Evolutionary conservation across 2,888 invertebrate species (phyloP), one percentile per base, ranked within the genome.

Genomic region (Chloromyia formosa): DNA sequence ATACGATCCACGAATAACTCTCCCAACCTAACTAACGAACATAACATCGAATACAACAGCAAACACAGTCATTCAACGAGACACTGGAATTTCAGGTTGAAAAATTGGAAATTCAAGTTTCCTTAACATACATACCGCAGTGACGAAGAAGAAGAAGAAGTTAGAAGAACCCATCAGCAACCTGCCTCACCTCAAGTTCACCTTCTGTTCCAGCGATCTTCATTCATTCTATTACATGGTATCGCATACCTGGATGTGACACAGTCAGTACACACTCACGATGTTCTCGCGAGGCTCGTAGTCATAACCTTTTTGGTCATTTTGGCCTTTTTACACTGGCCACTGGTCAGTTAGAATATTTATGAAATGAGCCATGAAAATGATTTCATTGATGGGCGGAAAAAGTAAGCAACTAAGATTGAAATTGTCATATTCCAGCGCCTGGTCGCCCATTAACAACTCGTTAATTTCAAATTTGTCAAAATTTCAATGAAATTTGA

Each of bases 51-150:
- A 7, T 5, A 9, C 35, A 61, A 35, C 61, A 14, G 35, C 22
- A 23, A 49, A 4, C 4, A 54, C 53, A 27, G 53, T 18, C 27
- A 35, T 35, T 35, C 27, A 35, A 27, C 54, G 68, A 27, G 7
- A 27, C 68, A 27, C 16, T 54, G 68, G 68, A 69, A 69, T 69
- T 69, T 27, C 68, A 69, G 9, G 53, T 69, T 54, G 62, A 35
- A 62, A 35, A 69, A 53, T 53, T 69, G 53, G 53, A 69, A 69
- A 54, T 69, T 69, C 68, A 54, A 69, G 68, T 69, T 69, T 54
- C 66, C 22, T 62, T 62, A 49, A 49, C 62, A 20, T 16, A 62
- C 22, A 4, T 49, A 1, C 64, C 16, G 40, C 12, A 5, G 27
- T 23, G 9, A 35, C 18, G n/a, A n/a, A n/a, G n/a, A n/a, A n/a